Conservation (phyloP, 2,113 vertebrate genomes). For the Raja brachyura region DNA sequence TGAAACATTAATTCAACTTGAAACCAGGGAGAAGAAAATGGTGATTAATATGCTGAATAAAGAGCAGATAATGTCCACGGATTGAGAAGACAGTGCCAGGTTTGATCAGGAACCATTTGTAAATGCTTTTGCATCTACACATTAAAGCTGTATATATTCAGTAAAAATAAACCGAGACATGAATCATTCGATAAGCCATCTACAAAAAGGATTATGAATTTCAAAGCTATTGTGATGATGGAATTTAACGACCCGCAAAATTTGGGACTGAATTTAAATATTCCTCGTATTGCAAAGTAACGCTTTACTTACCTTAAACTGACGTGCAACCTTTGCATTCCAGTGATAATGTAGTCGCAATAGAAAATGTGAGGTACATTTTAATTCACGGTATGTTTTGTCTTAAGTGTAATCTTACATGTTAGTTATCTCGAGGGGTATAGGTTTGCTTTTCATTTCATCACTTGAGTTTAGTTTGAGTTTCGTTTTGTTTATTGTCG, state of each 20-base stretch:
- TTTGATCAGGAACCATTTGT: slow-evolving; percentile 33
- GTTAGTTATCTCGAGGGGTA: neutral
- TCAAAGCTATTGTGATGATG: slow-evolving; percentile 22
- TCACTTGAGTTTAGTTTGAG: neutral
- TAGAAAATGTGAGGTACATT: neutral
- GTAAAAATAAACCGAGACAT: slow-evolving; percentile 36
- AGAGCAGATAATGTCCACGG: slow-evolving; percentile 28
- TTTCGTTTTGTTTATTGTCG: too few relatives aligned
- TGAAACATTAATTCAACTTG: slow-evolving; percentile 46
- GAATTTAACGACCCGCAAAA: neutral
- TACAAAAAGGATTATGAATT: slow-evolving; percentile 14
- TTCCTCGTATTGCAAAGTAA: slow-evolving; percentile 3
- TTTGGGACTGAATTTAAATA: slow-evolving; percentile 1
- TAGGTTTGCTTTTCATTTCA: neutral
- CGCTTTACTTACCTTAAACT: neutral
- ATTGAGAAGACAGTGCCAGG: slow-evolving; percentile 27
- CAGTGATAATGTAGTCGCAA: neutral
- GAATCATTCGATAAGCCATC: slow-evolving; percentile 24
- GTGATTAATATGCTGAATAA: slow-evolving; percentile 38
- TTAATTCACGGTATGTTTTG: neutral
- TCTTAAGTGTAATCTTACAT: neutral
- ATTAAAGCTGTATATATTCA: slow-evolving; percentile 33
- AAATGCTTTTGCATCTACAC: slow-evolving; percentile 26
- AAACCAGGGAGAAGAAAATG: slow-evolving; percentile 41
- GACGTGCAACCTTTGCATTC: neutral